Evolutionary conservation across 1,140 invertebrate species (phyloP).

Genomic region (Zaprionus vittiger): DNA sequence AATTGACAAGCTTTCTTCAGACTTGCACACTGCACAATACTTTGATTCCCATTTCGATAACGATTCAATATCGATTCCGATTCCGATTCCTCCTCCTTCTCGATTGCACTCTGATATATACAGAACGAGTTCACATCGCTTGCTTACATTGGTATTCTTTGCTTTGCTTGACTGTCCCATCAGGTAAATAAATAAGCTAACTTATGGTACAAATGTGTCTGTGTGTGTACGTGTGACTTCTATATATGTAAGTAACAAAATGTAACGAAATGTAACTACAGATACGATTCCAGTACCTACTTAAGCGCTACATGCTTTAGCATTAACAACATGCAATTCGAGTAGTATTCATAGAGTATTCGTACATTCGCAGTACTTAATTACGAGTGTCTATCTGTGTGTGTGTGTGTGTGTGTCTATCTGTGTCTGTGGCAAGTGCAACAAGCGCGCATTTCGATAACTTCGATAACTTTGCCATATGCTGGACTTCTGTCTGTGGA

Average conservation of each 20-base stretch:
- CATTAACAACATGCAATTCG: slow-evolving; percentile 77
- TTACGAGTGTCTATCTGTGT: slow-evolving; percentile 1
- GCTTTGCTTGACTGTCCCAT: slow-evolving; percentile 8
- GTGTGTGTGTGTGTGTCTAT: not conserved
- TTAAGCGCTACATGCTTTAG: slow-evolving; percentile 83
- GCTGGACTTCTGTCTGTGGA: slow-evolving; percentile 38
- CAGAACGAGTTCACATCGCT: slow-evolving; percentile 29
- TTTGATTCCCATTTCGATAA: slow-evolving; percentile 22
- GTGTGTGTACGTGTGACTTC: slow-evolving; percentile 35
- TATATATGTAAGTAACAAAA: slow-evolving; percentile 82
- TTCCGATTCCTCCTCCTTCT: not conserved
- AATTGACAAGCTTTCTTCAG: slow-evolving; percentile 46
- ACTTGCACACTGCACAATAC: slow-evolving; percentile 48
- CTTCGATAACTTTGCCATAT: not conserved
- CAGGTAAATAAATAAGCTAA: slow-evolving; percentile 25
- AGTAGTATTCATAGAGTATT: slow-evolving; percentile 32
- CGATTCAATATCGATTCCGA: slow-evolving; percentile 15
- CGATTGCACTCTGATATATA: slow-evolving; percentile 23
- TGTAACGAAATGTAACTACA: slow-evolving; percentile 66
- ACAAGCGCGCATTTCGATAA: slow-evolving; percentile 41
- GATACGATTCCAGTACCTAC: slow-evolving; percentile 69
- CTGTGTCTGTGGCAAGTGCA: slow-evolving; percentile 37
- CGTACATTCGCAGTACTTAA: slow-evolving; percentile 23
- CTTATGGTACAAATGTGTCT: slow-evolving; percentile 38
- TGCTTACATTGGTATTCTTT: slow-evolving; percentile 20